Evolutionary conservation across 2,797 vertebrate species (phyloP).

Genomic region (Melanitta fusca): DNA sequence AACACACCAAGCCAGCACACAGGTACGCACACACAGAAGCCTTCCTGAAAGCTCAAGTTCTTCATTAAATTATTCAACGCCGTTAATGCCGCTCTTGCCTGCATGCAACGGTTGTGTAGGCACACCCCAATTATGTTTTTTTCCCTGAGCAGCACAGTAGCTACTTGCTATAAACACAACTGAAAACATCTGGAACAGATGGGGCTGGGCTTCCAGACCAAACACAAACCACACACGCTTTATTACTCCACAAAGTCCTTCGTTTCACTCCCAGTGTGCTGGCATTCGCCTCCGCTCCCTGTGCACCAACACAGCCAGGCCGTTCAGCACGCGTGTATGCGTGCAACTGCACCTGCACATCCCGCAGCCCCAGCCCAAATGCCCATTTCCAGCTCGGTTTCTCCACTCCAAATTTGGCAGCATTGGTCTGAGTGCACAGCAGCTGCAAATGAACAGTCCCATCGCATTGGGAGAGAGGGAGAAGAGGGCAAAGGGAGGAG

Average conservation of each 20-base stretch:
- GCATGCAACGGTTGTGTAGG: neutral
- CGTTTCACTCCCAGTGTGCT: accelerated
- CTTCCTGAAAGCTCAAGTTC: neutral
- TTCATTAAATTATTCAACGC: neutral
- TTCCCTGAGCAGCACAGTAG: neutral
- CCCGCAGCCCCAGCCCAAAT: neutral
- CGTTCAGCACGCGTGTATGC: accelerated
- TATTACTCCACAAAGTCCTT: neutral
- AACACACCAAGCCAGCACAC: neutral
- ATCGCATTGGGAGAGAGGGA: accelerated
- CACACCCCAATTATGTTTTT: neutral
- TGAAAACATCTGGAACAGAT: conserved; percentile 60
- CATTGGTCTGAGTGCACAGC: accelerated
- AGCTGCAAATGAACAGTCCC: neutral
- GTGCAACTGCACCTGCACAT: no score
- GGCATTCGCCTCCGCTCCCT: neutral
- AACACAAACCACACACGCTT: neutral
- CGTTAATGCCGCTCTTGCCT: neutral
- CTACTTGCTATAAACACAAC: conserved; percentile 60
- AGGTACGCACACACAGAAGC: neutral
- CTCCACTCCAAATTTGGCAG: neutral
- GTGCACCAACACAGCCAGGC: neutral
- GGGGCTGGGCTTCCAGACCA: neutral
- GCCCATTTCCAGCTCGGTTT: accelerated
- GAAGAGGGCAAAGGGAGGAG: neutral